Evolutionary conservation across 92 coral and sea anemone genomes (phyloP).

Genomic region (Pocillopora grandis): DNA sequence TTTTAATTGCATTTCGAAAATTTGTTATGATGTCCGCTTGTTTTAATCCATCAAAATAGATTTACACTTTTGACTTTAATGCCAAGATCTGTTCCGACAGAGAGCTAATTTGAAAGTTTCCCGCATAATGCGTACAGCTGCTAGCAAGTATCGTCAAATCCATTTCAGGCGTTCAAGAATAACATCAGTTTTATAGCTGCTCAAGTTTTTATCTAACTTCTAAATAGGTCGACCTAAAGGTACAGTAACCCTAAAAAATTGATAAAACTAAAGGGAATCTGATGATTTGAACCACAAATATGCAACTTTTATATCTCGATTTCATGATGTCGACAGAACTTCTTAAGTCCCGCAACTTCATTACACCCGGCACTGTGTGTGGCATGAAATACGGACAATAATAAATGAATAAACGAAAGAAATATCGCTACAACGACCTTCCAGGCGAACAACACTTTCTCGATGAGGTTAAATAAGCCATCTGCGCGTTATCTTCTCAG

Average conservation of each 20-base stretch:
- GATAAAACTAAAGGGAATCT: not conserved
- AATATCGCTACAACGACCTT: too few relatives aligned
- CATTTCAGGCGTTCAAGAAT: not conserved
- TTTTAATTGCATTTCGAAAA: too few relatives aligned
- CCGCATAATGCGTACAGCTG: not conserved
- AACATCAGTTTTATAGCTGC: not conserved
- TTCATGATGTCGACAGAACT: not conserved
- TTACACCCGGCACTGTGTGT: not conserved
- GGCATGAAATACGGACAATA: not conserved
- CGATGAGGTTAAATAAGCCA: too few relatives aligned
- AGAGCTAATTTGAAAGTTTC: not conserved
- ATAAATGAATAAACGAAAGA: too few relatives aligned
- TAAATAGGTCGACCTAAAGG: not conserved
- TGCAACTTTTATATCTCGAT: not conserved
- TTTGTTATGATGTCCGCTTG: too few relatives aligned
- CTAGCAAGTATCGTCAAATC: not conserved
- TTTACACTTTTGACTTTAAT: not conserved
- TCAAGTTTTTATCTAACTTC: not conserved
- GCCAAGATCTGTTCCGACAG: not conserved
- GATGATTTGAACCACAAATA: conserved; percentile 1
- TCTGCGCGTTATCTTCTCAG: too few relatives aligned
- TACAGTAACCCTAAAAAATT: not conserved
- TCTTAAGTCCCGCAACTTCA: not conserved
- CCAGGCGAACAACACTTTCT: too few relatives aligned
- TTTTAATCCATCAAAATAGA: too few relatives aligned